phyloP scores from a whole-genome alignment of 2,797 vertebrate species.

The Australoheros facetus region DNA sequence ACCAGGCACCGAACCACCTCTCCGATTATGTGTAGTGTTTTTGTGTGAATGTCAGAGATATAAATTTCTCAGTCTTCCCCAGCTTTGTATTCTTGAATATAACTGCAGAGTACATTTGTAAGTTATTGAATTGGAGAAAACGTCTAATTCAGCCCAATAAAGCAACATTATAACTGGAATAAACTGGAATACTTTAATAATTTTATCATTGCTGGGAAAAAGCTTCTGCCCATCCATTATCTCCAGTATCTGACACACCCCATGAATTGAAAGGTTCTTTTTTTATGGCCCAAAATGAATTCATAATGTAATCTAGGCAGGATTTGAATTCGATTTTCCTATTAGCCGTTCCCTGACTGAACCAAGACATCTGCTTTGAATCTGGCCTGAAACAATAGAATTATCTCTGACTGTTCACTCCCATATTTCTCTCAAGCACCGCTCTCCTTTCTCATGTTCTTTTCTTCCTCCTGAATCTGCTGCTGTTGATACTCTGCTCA shows the following conservation, averaged over 20 bases:
- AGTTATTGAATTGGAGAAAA: background rate
- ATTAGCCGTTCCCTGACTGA: slow-evolving; percentile 59
- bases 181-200: background rate
- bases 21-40: background rate
- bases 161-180: background rate
- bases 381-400: slow-evolving; percentile 52
- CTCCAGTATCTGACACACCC: slow-evolving; percentile 43
- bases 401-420: slow-evolving; percentile 38
- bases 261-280: slow-evolving; percentile 52
- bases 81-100: background rate
- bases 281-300: slow-evolving; percentile 59
- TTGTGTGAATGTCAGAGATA: background rate
- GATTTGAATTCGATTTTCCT: slow-evolving; percentile 69
- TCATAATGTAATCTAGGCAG: slow-evolving; percentile 62
- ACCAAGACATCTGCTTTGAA: slow-evolving; percentile 69
- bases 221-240: slow-evolving; percentile 19
- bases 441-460: background rate
- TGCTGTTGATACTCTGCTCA: background rate
- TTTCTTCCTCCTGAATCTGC: background rate
- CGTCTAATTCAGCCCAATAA: fast-evolving
- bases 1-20: background rate
- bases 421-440: slow-evolving; percentile 10
- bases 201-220: slow-evolving; percentile 46
- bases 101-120: background rate
- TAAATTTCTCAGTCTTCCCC: background rate